A percentile compares a stretch with the other conserved stretches of the same genome.
Conservation (phyloP, 2,797 vertebrate genomes). For the Anabacerthia variegaticeps region DNA sequence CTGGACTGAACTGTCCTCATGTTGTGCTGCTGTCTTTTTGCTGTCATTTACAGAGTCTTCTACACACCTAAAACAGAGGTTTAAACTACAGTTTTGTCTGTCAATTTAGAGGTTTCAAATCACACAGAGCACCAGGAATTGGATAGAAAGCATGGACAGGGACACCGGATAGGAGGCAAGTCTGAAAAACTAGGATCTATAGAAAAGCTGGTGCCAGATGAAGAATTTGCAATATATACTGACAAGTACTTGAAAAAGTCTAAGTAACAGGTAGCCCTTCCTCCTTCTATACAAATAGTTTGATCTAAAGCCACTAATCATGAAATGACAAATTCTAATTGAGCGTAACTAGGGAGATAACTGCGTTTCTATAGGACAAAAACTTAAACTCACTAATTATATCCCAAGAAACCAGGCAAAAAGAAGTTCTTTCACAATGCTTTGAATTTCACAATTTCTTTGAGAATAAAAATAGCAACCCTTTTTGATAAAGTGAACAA, state of each 20-base stretch:
- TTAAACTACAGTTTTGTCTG: background rate
- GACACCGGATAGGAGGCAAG: background rate
- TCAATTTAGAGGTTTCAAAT: background rate
- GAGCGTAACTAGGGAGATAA: background rate
- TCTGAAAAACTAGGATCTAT: background rate
- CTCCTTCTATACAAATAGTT: background rate
- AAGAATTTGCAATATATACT: background rate
- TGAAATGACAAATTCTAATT: background rate
- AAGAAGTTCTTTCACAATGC: background rate
- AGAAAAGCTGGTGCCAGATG: background rate
- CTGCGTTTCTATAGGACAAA: background rate
- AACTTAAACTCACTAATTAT: background rate
- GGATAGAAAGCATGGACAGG: background rate
- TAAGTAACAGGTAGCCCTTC: background rate
- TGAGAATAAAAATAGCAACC: background rate
- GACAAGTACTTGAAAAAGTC: background rate
- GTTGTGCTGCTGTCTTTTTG: background rate
- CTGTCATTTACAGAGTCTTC: background rate
- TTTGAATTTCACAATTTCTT: background rate
- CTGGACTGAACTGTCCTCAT: background rate
- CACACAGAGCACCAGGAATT: background rate
- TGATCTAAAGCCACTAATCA: background rate
- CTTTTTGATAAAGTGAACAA: background rate
- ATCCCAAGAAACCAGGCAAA: background rate
- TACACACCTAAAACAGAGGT: slow-evolving; percentile 25